Evolutionary conservation across 2,888 invertebrate species (phyloP), one percentile per base, ranked within the genome.

Genomic region (Sicus ferrugineus): DNA sequence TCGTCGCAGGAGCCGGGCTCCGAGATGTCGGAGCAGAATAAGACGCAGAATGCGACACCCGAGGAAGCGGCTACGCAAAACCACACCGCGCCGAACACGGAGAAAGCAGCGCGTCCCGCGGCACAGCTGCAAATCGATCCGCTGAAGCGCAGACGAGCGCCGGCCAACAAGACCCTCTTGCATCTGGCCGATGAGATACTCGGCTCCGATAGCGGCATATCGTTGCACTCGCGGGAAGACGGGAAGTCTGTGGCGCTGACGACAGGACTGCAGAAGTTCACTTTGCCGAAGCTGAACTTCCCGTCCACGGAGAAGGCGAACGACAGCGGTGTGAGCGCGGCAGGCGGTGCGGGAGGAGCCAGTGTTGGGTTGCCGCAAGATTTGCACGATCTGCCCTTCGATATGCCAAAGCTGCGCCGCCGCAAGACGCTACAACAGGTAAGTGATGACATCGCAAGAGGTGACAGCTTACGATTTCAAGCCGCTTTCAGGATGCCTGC

Each of bases 171-270:
- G 82, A 93, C 93, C 81, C 84, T 85, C 21, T 75, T 84, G 42
- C 84, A 84, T 42, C 73, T 85, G 72, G 80, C 84, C 76, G 89
- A 91, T 2, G 93, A 93, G 85, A 92, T 93, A 75, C 92, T 94
- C 77, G 94, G 94, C 52, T 94, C 94, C 0, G 95, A 95, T 78
- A 94, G 94, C 83, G 95, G 95, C 38, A 95, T 95, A 79, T 95
- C 94, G 7, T 90, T 95, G 76, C 94, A 93, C 80, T 94, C 93
- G 1, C 88, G 93, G 28, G 93, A 93, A 77, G 93, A 92, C 23
- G 89, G 90, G n/a, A 92, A 92, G 81, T 76, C 78, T 7, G 88
- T 88, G 80, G 62, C 74, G 14, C 2, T 26, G 21, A 50, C 58
- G 34, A n/a, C 77, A 67, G 87, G 89, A 76, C 84, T 90, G 85